phyloP scores from a whole-genome alignment of 2,797 vertebrate species.

The Meda fulgida region DNA sequence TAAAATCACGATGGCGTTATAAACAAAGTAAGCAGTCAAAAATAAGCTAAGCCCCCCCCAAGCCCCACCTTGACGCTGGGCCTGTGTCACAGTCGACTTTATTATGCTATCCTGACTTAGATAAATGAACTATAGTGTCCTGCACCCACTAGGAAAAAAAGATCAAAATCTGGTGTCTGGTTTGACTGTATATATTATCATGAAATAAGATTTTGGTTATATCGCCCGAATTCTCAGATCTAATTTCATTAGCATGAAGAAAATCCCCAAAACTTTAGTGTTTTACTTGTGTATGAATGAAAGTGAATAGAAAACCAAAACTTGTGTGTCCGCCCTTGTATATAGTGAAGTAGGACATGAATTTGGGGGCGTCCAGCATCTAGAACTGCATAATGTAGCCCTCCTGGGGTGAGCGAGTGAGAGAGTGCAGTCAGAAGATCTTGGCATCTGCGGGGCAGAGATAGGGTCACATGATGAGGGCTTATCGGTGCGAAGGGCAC shows the following conservation, averaged over 20 bases:
- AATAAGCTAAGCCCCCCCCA: no score
- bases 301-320: neutral
- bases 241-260: neutral
- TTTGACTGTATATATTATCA: no score
- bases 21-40: no score
- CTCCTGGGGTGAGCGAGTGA: constrained; percentile 1
- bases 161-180: no score
- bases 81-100: no score
- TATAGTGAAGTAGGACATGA: constrained; percentile 39
- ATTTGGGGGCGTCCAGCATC: neutral
- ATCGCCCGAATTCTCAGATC: neutral
- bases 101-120: no score
- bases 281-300: neutral
- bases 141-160: no score
- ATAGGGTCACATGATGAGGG: constrained; percentile 80
- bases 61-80: no score
- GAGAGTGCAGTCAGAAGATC: constrained; percentile 77
- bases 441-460: constrained; percentile 80
- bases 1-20: no score
- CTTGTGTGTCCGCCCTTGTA: neutral
- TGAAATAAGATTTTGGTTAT: neutral
- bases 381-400: neutral
- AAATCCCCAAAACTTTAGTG: neutral
- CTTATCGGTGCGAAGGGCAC: constrained; percentile 80
- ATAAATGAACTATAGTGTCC: no score